Conservation (phyloP, 2,888 invertebrate species). For the Drosophila longiperda region DNA sequence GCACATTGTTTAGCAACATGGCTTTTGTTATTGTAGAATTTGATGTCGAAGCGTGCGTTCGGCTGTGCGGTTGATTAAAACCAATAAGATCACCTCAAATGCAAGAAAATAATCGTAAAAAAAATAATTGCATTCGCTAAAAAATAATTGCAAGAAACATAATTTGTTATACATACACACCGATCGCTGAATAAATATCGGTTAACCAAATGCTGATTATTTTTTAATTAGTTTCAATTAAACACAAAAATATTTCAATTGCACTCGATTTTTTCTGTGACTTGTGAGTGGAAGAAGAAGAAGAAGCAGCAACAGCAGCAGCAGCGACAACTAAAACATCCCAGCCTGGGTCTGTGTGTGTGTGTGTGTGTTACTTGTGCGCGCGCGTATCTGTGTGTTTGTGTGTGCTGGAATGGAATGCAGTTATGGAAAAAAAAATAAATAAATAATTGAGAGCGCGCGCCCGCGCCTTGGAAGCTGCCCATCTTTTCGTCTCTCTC, state of each 20-base stretch:
- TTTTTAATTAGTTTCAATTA: conserved; percentile 72
- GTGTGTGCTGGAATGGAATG: conserved; percentile 83
- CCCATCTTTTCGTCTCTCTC: conserved; percentile 37
- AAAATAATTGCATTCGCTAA: conserved; percentile 17
- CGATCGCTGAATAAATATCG: conserved; percentile 24
- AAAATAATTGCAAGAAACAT: conserved; percentile 23
- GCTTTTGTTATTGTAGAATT: conserved; percentile 53
- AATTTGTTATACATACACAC: conserved; percentile 17
- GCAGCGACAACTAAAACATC: conserved; percentile 47
- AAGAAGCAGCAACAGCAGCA: conserved; percentile 33
- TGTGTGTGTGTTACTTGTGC: conserved; percentile 31
- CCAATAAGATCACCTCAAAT: conserved; percentile 15
- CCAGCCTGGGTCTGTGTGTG: conserved; percentile 50
- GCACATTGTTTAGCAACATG: conserved; percentile 16
- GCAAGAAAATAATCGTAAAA: conserved; percentile 17
- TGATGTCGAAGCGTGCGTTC: conserved; percentile 55
- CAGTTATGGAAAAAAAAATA: conserved; percentile 80
- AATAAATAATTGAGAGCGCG: conserved; percentile 79
- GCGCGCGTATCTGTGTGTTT: conserved; percentile 31
- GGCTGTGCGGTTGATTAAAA: conserved; percentile 41
- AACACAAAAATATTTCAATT: conserved; percentile 55
- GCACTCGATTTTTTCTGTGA: conserved; percentile 56
- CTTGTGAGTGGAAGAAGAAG: conserved; percentile 49
- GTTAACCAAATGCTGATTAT: conserved; percentile 38
- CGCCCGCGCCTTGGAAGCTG: conserved; percentile 63